Conservation (phyloP, 1,140 invertebrate genomes). For the Trachymyrmex cornetzi region DNA sequence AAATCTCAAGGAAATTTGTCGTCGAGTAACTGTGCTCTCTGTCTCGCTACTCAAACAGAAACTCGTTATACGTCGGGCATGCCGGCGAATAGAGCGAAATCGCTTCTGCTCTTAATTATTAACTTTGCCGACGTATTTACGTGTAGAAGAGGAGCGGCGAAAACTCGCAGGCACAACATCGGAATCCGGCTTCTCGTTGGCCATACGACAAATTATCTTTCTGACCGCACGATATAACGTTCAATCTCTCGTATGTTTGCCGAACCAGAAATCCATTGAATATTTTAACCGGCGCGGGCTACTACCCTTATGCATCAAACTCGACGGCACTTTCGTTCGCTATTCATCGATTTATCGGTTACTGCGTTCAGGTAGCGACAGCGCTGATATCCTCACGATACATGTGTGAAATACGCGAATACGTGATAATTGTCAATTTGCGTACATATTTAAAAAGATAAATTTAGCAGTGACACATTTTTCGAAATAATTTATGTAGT, state of each 20-base stretch:
- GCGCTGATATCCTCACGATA: neutral
- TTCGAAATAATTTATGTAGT: neutral
- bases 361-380: neutral
- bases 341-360: conserved; percentile 64
- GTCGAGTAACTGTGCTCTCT: neutral
- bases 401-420: conserved; percentile 14
- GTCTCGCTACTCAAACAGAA: conserved; percentile 51
- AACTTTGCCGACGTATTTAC: conserved; percentile 59
- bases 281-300: conserved; percentile 56
- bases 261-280: conserved; percentile 48
- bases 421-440: neutral
- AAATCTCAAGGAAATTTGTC: conserved; percentile 14
- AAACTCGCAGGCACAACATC: conserved; percentile 27
- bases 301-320: neutral
- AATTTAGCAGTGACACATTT: neutral
- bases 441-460: conserved; percentile 5
- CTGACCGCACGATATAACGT: conserved; percentile 55
- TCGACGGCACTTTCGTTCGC: conserved; percentile 56
- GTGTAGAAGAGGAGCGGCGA: neutral
- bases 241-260: conserved; percentile 35
- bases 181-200: conserved; percentile 42
- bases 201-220: conserved; percentile 65
- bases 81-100: conserved; percentile 7
- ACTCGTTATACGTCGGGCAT: conserved; percentile 37
- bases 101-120: conserved; percentile 60